Conservation (phyloP, 1,140 invertebrate genomes). For the Oscheius sp. region DNA sequence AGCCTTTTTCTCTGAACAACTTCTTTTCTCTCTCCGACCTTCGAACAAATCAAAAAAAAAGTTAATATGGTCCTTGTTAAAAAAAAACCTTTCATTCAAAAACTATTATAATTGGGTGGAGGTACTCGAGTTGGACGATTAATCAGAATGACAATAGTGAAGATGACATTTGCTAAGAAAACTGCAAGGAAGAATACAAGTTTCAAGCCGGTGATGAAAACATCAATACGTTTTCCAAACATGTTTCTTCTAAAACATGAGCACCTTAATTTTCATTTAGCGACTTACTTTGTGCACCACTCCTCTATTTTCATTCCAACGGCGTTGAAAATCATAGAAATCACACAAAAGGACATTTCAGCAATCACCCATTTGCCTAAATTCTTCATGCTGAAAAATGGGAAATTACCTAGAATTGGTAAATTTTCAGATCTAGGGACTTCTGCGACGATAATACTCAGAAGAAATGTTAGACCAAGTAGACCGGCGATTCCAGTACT, state of each 20-base stretch:
- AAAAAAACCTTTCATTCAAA: no score
- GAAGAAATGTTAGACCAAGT: not conserved
- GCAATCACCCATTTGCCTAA: not conserved
- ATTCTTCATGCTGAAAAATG: not conserved
- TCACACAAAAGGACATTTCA: not conserved
- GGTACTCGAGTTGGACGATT: no score
- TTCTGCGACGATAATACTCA: not conserved
- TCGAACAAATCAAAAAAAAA: no score
- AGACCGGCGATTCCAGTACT: not conserved
- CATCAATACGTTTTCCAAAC: not conserved
- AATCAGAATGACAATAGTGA: not conserved
- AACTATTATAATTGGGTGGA: no score
- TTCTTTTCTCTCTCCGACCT: no score
- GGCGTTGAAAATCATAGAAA: not conserved
- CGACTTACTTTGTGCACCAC: not conserved
- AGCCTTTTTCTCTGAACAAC: no score
- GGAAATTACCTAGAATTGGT: not conserved
- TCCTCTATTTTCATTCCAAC: not conserved
- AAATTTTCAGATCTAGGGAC: not conserved
- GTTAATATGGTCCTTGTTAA: no score
- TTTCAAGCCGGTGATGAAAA: not conserved
- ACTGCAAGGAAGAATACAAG: not conserved
- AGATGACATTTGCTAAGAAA: not conserved
- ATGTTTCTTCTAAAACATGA: not conserved
- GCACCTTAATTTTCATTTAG: no score